phyloP scores from a whole-genome alignment of 2,888 invertebrate species.

The Sturmia bella region DNA sequence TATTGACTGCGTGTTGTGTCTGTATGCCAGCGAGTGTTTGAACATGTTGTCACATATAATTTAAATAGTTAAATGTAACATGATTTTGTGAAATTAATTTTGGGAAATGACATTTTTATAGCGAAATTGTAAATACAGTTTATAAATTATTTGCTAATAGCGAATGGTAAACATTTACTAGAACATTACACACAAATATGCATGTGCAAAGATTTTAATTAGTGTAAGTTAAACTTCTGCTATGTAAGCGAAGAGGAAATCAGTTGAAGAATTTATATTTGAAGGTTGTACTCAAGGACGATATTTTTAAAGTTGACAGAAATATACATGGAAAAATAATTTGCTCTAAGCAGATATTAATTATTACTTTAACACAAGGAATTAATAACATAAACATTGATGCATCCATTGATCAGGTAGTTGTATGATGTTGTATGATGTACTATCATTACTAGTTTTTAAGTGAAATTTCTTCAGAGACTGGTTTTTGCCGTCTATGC shows the following conservation, averaged over 20 bases:
- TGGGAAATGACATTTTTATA: slow-evolving; percentile 11
- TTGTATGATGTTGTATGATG: too few species aligned
- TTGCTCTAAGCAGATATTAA: too few species aligned
- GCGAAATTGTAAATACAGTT: neutral
- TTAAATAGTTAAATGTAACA: slow-evolving; percentile 41
- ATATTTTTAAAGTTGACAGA: too few species aligned
- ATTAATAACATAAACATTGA: too few species aligned
- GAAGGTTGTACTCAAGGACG: too few species aligned
- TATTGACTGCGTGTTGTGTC: slow-evolving; percentile 10
- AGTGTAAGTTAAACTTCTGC: neutral
- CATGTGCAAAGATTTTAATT: neutral
- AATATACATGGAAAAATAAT: too few species aligned
- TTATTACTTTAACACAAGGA: too few species aligned
- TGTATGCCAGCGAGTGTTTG: neutral
- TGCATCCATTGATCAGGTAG: too few species aligned
- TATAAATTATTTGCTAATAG: neutral
- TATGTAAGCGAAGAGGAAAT: neutral
- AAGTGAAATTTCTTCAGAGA: too few species aligned
- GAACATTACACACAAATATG: neutral
- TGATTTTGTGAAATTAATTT: slow-evolving; percentile 33
- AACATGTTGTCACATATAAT: slow-evolving; percentile 49
- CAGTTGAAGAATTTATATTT: neutral
- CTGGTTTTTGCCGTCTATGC: too few species aligned
- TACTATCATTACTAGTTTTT: too few species aligned
- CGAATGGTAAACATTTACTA: neutral